Evolutionary conservation across 2,113 vertebrate species (phyloP).

Genomic region (Bufo bufo): DNA sequence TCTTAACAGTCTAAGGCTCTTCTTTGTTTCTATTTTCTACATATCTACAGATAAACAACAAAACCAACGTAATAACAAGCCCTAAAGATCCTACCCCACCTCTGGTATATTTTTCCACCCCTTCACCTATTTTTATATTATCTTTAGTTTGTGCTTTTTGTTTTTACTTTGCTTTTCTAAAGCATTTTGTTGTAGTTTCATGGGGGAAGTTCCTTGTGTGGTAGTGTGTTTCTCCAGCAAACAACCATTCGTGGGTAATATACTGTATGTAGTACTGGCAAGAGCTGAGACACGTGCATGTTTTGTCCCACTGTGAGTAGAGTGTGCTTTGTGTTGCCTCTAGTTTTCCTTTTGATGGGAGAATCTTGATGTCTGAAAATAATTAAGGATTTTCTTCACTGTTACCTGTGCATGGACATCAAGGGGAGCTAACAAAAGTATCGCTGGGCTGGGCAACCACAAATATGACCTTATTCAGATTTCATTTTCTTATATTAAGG

Average conservation of each 20-base stretch:
- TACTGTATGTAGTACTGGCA: slow-evolving; percentile 65
- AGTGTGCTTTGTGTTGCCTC: slow-evolving; percentile 69
- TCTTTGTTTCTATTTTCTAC: slow-evolving; percentile 84
- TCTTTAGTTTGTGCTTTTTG: slow-evolving; percentile 63
- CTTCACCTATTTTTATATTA: slow-evolving; percentile 71
- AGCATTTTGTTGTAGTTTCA: slow-evolving; percentile 60
- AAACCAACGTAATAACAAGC: slow-evolving; percentile 97
- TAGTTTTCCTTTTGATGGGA: slow-evolving; percentile 72
- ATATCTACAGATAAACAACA: slow-evolving; percentile 97
- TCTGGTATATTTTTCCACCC: slow-evolving; percentile 90
- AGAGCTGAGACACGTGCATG: slow-evolving; percentile 72
- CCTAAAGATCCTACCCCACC: slow-evolving; percentile 94
- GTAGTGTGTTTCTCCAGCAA: slow-evolving; percentile 64
- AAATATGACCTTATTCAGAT: slow-evolving; percentile 78
- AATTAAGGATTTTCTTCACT: slow-evolving; percentile 30
- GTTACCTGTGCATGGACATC: slow-evolving; percentile 54
- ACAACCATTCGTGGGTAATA: slow-evolving; percentile 60
- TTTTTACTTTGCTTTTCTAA: slow-evolving; percentile 66
- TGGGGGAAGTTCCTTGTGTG: slow-evolving; percentile 64
- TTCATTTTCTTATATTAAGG: slow-evolving; percentile 31
- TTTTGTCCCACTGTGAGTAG: slow-evolving; percentile 66
- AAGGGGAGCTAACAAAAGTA: slow-evolving; percentile 71
- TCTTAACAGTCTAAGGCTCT: slow-evolving; percentile 70
- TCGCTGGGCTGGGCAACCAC: slow-evolving; percentile 65
- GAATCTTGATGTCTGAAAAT: slow-evolving; percentile 30